phyloP scores from a whole-genome alignment of 2,888 invertebrate species.

The Cheilosia urbana region DNA sequence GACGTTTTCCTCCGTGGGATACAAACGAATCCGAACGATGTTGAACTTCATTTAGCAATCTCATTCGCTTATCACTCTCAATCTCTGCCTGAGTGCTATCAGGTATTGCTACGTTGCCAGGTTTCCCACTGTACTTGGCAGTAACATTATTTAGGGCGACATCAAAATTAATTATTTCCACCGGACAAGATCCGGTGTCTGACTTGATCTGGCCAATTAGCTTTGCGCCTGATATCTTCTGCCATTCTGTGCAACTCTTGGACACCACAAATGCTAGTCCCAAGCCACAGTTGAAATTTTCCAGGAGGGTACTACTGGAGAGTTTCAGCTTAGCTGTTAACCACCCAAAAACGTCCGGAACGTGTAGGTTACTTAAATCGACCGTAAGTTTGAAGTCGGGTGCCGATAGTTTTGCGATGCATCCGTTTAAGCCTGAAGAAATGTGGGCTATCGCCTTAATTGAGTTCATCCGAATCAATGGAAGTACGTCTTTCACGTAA shows the following conservation, averaged over 20 bases:
- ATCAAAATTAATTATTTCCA: constrained; percentile 88
- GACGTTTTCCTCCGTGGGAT: constrained; percentile 80
- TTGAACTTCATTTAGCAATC: constrained; percentile 40
- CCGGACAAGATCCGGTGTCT: constrained; percentile 1
- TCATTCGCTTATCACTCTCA: constrained; percentile 18
- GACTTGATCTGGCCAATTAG: constrained; percentile 84
- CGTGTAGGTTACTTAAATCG: constrained; percentile 89
- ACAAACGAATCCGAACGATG: constrained; percentile 78
- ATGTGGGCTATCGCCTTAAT: constrained; percentile 97
- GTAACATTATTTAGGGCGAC: constrained; percentile 86
- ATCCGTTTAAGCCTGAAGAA: constrained; percentile 95
- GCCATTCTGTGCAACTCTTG: constrained; percentile 84
- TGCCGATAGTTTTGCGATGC: constrained; percentile 93
- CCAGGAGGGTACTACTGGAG: constrained; percentile 91
- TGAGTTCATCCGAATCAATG: constrained; percentile 87
- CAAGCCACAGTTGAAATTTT: constrained; percentile 98
- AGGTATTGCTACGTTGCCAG: background rate
- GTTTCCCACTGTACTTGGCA: constrained; percentile 79
- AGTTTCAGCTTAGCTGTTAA: constrained; percentile 90
- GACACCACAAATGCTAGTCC: constrained; percentile 93
- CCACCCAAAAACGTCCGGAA: constrained; percentile 95
- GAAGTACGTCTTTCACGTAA: constrained; percentile 91
- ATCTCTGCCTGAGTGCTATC: background rate
- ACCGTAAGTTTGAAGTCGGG: constrained; percentile 87
- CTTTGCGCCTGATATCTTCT: constrained; percentile 83